Base-by-base conservation (phyloP, 1,140 invertebrate genomes). In the Leptinotarsa defecta region DNA sequence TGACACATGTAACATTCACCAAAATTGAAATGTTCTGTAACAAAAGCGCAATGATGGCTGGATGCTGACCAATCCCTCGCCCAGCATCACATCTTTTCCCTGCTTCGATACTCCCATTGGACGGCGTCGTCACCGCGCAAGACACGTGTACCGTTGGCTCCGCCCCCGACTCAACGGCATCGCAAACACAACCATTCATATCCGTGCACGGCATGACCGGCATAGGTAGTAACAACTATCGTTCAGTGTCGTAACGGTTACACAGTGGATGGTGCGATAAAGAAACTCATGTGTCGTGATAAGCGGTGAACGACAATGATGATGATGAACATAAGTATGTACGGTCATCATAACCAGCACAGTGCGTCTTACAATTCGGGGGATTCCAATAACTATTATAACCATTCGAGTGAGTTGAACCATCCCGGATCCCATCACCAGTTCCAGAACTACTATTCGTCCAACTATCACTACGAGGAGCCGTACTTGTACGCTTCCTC, bases 311-410 rank as follows among this genome's bases (percentile, higher is more conserved):
- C 49, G 88, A 81, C 85, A 85, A 89, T 89, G 89, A 89, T 89
- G 87, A 92, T 89, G 89, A 92, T 91, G 90, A 90, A 92, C 89
- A 89, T 92, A 87, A 88, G 89, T 69, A 92, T 92, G 91, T 92
- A 88, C 85, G 87, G 87, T 84, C 85, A 86, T 79, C 84, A 83
- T 80, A 86, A 84, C 81, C 86, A 85, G 80, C 81, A 81, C 71
- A 80, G 75, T 73, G 79, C 78, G 62, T 67, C 80, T 62, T 82
- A 82, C 64, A 82, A 81, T 79, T 68, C 81, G 11, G 62, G 81
- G 20, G 88, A 87, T 81, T 87, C 88, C 77, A 87, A 88, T 81
- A 87, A 88, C 80, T 86, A 87, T 76, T 89, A 88, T 74, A 86
- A 86, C 80, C 89, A 88, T 81, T 63, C 77, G 43, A 49, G 77